Percentiles rank a stretch among this genome's conserved stretches.
Conservation (phyloP, 2,888 invertebrate species). For the Sarcophaga carnaria region DNA sequence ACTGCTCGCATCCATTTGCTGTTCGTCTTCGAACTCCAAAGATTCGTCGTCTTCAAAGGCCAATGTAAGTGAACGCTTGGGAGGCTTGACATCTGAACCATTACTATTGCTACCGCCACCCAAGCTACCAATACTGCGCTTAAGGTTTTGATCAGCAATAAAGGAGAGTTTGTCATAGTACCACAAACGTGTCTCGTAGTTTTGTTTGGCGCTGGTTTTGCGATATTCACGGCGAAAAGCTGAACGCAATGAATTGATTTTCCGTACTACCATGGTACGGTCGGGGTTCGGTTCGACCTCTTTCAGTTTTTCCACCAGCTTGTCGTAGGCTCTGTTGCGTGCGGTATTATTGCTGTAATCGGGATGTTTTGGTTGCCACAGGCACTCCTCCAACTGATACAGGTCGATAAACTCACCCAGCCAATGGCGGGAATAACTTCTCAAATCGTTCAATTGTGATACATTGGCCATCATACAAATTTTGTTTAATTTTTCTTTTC, state of each 20-base stretch:
- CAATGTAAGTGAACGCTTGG: constrained; percentile 76
- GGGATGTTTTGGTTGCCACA: constrained; percentile 81
- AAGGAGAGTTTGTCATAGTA: constrained; percentile 80
- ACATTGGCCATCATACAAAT: constrained; percentile 72
- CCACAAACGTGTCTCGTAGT: constrained; percentile 80
- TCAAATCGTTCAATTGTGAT: constrained; percentile 77
- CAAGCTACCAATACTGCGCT: constrained; percentile 70
- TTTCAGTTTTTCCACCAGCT: constrained; percentile 79
- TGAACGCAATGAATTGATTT: constrained; percentile 80
- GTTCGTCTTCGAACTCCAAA: constrained; percentile 79
- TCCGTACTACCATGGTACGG: constrained; percentile 81
- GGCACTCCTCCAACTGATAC: constrained; percentile 79
- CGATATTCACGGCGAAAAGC: constrained; percentile 80
- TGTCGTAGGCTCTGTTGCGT: constrained; percentile 80
- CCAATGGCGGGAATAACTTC: constrained; percentile 81
- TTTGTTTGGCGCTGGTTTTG: constrained; percentile 76
- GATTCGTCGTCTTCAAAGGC: constrained; percentile 80
- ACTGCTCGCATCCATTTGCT: constrained; percentile 73
- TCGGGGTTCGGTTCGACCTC: constrained; percentile 81
- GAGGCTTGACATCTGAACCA: constrained; percentile 70
- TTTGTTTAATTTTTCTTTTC: constrained; percentile 38
- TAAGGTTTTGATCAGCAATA: constrained; percentile 80
- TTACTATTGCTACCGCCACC: constrained; percentile 51
- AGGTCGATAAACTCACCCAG: constrained; percentile 80
- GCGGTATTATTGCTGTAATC: constrained; percentile 80